A percentile compares a stretch with the other conserved stretches of the same genome.
Evolutionary conservation across 2,113 vertebrate genomes (phyloP).

Genomic region (Hyaena hyaena): DNA sequence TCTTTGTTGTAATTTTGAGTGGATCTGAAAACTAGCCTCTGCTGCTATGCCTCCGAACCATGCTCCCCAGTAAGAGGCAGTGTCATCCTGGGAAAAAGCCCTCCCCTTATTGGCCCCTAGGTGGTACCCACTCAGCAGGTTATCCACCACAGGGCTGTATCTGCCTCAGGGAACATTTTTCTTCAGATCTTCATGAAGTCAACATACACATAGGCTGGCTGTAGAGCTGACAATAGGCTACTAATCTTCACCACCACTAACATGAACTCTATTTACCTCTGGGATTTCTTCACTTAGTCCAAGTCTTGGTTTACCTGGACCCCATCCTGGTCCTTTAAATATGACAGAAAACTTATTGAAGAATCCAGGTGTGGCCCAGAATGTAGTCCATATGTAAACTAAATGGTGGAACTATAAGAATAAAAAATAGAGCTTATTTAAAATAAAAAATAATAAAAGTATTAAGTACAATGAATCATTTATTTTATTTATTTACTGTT

Average conservation of each 20-base stretch:
- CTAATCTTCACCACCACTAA: slow-evolving; percentile 76
- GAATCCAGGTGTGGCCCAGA: slow-evolving; percentile 88
- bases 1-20: background rate
- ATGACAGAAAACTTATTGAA: slow-evolving; percentile 91
- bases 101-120: background rate
- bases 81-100: background rate
- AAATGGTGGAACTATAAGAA: slow-evolving; percentile 90
- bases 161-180: background rate
- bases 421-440: slow-evolving; percentile 63
- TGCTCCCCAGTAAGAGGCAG: background rate
- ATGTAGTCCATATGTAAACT: slow-evolving; percentile 88
- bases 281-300: slow-evolving; percentile 91
- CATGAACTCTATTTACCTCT: slow-evolving; percentile 87
- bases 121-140: background rate
- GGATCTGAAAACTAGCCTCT: background rate
- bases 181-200: background rate
- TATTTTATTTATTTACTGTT: slow-evolving; percentile 46
- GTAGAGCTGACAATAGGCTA: slow-evolving; percentile 53
- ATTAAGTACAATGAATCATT: slow-evolving; percentile 41
- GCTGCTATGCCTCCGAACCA: background rate
- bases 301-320: slow-evolving; percentile 92
- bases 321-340: slow-evolving; percentile 95
- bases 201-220: background rate
- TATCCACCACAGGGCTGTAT: background rate
- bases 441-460: background rate